Conservation (phyloP, 2,888 invertebrate genomes). For the Drosophila birchii region DNA sequence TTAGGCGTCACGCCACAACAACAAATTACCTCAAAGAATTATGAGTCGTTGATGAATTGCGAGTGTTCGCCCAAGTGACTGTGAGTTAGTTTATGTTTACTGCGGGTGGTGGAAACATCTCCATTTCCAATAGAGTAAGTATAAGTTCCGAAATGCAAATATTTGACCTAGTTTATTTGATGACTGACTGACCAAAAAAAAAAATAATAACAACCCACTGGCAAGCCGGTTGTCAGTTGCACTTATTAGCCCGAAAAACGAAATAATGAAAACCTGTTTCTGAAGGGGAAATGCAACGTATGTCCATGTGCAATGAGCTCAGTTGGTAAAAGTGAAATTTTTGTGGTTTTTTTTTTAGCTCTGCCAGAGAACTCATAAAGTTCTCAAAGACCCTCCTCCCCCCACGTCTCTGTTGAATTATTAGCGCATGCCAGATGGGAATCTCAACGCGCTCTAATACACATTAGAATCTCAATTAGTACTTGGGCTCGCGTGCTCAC, state of each 20-base stretch:
- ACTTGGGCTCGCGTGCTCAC: slow-evolving; percentile 48
- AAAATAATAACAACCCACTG: slow-evolving; percentile 45
- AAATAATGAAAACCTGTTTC: slow-evolving; percentile 61
- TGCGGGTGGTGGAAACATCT: slow-evolving; percentile 3
- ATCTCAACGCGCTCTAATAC: slow-evolving; percentile 71
- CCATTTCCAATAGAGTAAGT: slow-evolving; percentile 29
- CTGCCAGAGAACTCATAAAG: slow-evolving; percentile 24
- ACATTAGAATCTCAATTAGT: slow-evolving; percentile 59
- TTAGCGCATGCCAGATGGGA: slow-evolving; percentile 76
- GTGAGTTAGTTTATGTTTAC: slow-evolving; percentile 10
- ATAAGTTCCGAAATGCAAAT: slow-evolving; percentile 45
- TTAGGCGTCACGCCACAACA: slow-evolving; percentile 61
- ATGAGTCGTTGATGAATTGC: slow-evolving; percentile 44
- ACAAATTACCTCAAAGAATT: slow-evolving; percentile 40
- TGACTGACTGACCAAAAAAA: slow-evolving; percentile 20
- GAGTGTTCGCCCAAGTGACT: slow-evolving; percentile 6
- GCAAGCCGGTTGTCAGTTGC: slow-evolving; percentile 34
- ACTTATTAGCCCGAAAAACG: slow-evolving; percentile 41
- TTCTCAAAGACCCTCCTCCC: slow-evolving; percentile 42
- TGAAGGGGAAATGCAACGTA: slow-evolving; percentile 31
- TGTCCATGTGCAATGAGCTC: slow-evolving; percentile 37
- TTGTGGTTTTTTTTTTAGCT: slow-evolving; percentile 10
- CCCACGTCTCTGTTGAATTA: slow-evolving; percentile 56
- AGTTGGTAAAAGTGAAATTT: slow-evolving; percentile 73
- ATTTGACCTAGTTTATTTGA: slow-evolving; percentile 63